Percentiles rank a stretch among this genome's conserved stretches.
These are phyloP conservation scores for Neelides sp. DNA, from an alignment of 1,140 invertebrate species.

Conservation along the genomic window DNA sequence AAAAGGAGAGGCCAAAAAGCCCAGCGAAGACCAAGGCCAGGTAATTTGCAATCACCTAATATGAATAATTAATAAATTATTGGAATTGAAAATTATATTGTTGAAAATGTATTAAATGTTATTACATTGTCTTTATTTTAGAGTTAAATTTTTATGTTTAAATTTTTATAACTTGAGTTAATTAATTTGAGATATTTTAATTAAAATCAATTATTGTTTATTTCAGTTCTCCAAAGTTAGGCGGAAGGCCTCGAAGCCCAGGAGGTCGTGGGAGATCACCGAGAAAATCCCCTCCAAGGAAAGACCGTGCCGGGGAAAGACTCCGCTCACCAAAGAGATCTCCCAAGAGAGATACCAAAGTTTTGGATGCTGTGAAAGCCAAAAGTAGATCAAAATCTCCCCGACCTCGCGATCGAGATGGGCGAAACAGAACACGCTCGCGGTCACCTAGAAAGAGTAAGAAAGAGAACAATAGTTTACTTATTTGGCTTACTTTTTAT, in stretches of 20 bases:
- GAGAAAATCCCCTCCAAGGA: slow-evolving; percentile 6
- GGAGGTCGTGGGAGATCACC: slow-evolving; percentile 10
- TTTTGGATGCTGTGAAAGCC: too few relatives aligned
- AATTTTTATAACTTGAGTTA: too few relatives aligned
- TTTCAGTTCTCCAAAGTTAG: background rate
- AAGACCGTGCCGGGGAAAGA: too few relatives aligned
- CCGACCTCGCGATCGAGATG: background rate
- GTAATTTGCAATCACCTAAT: too few relatives aligned
- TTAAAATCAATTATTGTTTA: background rate
- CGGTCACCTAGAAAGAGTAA: slow-evolving; percentile 13
- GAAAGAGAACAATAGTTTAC: background rate
- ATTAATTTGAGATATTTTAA: background rate
- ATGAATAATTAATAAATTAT: too few relatives aligned
- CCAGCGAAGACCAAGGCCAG: slow-evolving; percentile 9
- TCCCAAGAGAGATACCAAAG: too few relatives aligned
- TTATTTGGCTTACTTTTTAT: background rate
- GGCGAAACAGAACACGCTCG: slow-evolving; percentile 8
- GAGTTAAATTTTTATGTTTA: too few relatives aligned
- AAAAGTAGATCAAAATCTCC: too few relatives aligned
- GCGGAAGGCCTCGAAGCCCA: slow-evolving; percentile 12
- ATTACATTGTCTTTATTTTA: too few relatives aligned
- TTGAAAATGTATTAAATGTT: too few relatives aligned
- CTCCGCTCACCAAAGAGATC: too few relatives aligned
- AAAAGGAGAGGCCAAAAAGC: slow-evolving; percentile 10
- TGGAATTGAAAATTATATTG: too few relatives aligned